phyloP scores from a whole-genome alignment of 2,113 vertebrate species.

The Nesoenas mayeri region DNA sequence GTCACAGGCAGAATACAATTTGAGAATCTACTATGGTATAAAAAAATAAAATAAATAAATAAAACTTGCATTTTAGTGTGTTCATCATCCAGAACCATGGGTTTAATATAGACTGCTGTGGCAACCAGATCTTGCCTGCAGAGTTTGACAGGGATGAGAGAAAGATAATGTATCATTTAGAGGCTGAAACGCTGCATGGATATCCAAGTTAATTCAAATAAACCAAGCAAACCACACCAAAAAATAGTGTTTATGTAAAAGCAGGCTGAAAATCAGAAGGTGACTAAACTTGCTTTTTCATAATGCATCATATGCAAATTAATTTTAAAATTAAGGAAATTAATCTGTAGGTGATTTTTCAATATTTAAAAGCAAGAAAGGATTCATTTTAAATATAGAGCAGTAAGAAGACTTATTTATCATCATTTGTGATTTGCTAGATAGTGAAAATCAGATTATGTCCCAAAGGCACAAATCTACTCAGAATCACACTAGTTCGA shows the following conservation, averaged over 20 bases:
- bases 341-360: background rate
- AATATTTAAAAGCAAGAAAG: background rate
- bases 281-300: background rate
- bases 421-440: background rate
- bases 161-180: background rate
- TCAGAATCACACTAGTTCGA: background rate
- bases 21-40: background rate
- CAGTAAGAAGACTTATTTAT: background rate
- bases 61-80: background rate
- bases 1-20: conserved; percentile 15
- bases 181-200: background rate
- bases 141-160: background rate
- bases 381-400: background rate
- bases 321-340: background rate
- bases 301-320: background rate
- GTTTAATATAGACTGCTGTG: background rate
- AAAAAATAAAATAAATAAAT: background rate
- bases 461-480: background rate
- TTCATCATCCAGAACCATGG: background rate
- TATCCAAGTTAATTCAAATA: conserved; percentile 2
- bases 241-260: background rate
- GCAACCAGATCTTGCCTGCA: background rate
- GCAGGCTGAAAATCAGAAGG: background rate
- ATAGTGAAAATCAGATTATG: background rate
- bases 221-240: background rate